phyloP scores from a whole-genome alignment of 1,140 invertebrate genomes.

The Brachionus manjavacas region DNA sequence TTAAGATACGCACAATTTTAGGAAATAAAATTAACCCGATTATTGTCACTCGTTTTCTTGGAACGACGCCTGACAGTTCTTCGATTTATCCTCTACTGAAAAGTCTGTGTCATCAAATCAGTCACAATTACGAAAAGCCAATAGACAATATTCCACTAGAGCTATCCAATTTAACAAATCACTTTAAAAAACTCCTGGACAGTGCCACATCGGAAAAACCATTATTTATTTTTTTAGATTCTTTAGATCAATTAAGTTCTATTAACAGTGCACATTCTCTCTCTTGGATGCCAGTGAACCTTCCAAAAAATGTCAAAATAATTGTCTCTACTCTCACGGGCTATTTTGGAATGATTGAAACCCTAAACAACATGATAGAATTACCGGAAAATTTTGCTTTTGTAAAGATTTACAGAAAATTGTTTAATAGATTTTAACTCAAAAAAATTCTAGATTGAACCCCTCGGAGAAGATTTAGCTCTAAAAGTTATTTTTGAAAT shows the following conservation, averaged over 20 bases:
- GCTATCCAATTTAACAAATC: constrained; percentile 83
- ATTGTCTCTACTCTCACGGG: constrained; percentile 64
- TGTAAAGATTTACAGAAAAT: constrained; percentile 57
- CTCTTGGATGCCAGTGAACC: constrained; percentile 84
- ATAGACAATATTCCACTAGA: constrained; percentile 92
- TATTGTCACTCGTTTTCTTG: constrained; percentile 83
- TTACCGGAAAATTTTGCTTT: constrained; percentile 84
- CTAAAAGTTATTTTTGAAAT: constrained; percentile 56
- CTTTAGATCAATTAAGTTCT: constrained; percentile 89
- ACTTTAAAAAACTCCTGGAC: constrained; percentile 82
- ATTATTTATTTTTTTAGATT: constrained; percentile 73
- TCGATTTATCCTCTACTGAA: constrained; percentile 86
- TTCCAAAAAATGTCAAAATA: constrained; percentile 85
- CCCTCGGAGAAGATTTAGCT: constrained; percentile 70
- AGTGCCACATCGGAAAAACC: constrained; percentile 46
- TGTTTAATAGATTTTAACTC: too few relatives aligned
- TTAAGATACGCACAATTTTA: not conserved
- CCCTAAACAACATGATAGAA: constrained; percentile 78
- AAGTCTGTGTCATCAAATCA: constrained; percentile 90
- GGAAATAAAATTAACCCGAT: constrained; percentile 64
- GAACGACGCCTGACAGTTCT: constrained; percentile 91
- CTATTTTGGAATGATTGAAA: constrained; percentile 53
- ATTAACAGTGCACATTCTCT: constrained; percentile 88
- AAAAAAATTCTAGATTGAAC: constrained; percentile 46
- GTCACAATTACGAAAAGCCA: constrained; percentile 84